Base-by-base conservation (phyloP, 2,113 vertebrate genomes). In the Chaenocephalus aceratus region DNA sequence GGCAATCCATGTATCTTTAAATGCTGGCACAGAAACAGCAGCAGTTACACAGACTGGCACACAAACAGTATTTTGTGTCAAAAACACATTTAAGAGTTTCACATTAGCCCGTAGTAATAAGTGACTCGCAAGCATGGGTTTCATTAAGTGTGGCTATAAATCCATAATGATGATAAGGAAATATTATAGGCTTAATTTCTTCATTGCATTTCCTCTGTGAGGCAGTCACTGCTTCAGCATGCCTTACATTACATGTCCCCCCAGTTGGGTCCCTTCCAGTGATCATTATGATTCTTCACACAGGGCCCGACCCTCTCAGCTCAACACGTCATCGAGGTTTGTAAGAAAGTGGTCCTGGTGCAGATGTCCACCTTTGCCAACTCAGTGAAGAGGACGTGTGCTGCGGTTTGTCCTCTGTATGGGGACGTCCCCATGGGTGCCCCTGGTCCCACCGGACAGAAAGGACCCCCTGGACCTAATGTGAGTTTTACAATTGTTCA, bases 351-450 rank as follows among this genome's bases (percentile, higher is more conserved):
- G 51, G 91, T 95, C 23, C 92, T 94, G 84, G 93, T 96, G 79
- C 93, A 96, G 93, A 95, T 94, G 89, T 97, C 93, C 83, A 76
- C 81, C 51, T 96, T 94, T 80, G 95, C 94, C 81, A 95, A 94
- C 86, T 91, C 91, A 36, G 92, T 93, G 72, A 96, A 89, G 78
- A 94, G 93, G 82, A 95, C 96, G 4, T 93, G 92, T 71, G 93
- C 91, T 57, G 95, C 88, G 1, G 94, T 93, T 48, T 96, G 94
- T 75, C 92, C 92, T 0, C 84, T 95, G 15, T 95, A 94, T n/a
- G 95, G 95, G 36, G 95, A 96, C 0, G 58, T 95, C 66, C 91
- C 81, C 1, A 92, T 93, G 92, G 94, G 94, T 58, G 91, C 90
- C 59, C 91, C 92, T 51, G 94, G 94, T 77, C 83, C 83, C 23